A percentile compares a stretch with the other conserved stretches of the same genome.
phyloP scores from a whole-genome alignment of 2,888 invertebrate species.

The Oscheius sp. region DNA sequence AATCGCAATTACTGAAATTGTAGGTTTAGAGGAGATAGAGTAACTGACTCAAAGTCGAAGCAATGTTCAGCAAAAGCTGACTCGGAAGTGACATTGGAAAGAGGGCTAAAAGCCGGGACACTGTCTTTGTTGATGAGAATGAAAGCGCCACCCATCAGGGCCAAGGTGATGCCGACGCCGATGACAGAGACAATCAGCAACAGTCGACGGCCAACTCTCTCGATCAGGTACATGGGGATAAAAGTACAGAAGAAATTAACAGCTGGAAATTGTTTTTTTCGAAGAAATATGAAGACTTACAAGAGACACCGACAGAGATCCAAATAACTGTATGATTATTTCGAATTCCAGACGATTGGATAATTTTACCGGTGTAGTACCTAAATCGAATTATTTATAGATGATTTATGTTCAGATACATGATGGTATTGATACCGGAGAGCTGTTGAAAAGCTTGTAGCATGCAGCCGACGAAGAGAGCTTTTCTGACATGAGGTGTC shows the following conservation, averaged over 20 bases:
- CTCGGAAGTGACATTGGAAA: background rate
- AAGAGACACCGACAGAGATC: slow-evolving; percentile 73
- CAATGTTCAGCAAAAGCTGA: background rate
- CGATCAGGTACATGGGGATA: slow-evolving; percentile 76
- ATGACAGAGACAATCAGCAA: slow-evolving; percentile 41
- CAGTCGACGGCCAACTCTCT: slow-evolving; percentile 75
- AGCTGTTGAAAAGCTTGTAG: slow-evolving; percentile 75
- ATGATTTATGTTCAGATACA: slow-evolving; percentile 67
- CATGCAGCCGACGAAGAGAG: slow-evolving; percentile 76
- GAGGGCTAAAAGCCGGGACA: slow-evolving; percentile 3
- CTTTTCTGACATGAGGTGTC: slow-evolving; percentile 66
- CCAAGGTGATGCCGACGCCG: slow-evolving; percentile 39
- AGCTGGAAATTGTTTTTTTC: slow-evolving; percentile 71
- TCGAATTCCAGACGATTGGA: slow-evolving; percentile 75
- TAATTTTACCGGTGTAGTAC: slow-evolving; percentile 78
- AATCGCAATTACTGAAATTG: slow-evolving; percentile 73
- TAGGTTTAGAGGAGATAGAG: background rate
- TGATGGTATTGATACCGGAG: slow-evolving; percentile 75
- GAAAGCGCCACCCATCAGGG: slow-evolving; percentile 53
- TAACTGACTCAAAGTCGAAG: slow-evolving; percentile 17
- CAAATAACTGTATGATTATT: slow-evolving; percentile 75
- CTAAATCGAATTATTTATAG: slow-evolving; percentile 60
- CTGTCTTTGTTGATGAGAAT: slow-evolving; percentile 38
- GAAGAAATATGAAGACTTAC: slow-evolving; percentile 59
- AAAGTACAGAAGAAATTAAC: slow-evolving; percentile 76